Evolutionary conservation across 2,888 invertebrate genomes (phyloP), one percentile per base, ranked within the genome.

Genomic region (Drosophila phalerata): DNA sequence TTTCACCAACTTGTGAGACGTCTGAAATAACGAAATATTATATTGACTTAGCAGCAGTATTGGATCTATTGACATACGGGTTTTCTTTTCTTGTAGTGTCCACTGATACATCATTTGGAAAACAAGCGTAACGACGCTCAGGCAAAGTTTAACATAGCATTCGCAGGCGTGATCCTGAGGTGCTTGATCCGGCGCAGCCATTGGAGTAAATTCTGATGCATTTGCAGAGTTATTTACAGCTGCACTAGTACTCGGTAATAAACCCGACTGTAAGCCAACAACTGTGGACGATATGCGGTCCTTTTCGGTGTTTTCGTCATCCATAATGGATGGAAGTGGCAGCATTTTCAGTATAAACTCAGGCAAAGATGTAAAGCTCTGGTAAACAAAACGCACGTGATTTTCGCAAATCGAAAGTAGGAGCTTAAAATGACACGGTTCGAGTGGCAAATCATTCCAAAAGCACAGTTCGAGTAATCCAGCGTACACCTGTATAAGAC

Each of bases 101-200:
- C 92, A 92, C 51, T 92, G 92, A 11, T 90, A 80, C 73, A 92
- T 65, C 52, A 91, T 73, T 73, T 91, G 91, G 69, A 88, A 92
- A 19, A 91, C 70, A 5, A 92, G 66, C 2, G 91, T 91, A 2
- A 92, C 91, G 15, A 89, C 85, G 60, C 92, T 91, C 1, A 90
- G 74, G 48, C 92, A 91, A 32, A 92, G 72, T 63, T 91, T 91
- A 0, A 86, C 81, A 71, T 91, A 92, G 43, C 92, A 92, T 49
- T 92, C 90, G 57, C 91, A 91, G 5, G 48, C 58, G 10, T 60
- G 48, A n/a, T 58, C 68, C 5, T 55, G 52, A 10, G 28, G 0
- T 1, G 13, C 1, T n/a, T 22, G 43, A 6, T 53, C 52, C 10
- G 40, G 38, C 8, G n/a, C 25, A 13, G 19, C 11, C 10, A 13